Percentiles rank a stretch among this genome's conserved stretches.
phyloP scores from a whole-genome alignment of 2,797 vertebrate genomes.

The Zalophus californianus region DNA sequence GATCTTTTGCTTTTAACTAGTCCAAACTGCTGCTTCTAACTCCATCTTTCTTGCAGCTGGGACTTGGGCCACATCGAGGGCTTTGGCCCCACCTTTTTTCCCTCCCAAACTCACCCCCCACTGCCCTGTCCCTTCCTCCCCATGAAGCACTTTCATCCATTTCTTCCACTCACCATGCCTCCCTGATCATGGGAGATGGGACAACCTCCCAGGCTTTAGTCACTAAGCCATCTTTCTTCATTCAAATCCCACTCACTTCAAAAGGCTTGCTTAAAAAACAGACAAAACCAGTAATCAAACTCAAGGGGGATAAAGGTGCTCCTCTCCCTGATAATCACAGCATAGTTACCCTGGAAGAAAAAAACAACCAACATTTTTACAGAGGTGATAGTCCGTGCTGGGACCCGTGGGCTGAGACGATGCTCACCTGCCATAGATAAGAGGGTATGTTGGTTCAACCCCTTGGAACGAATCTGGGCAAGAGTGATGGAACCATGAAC shows the following conservation, averaged over 20 bases:
- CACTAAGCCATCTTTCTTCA: constrained; percentile 37
- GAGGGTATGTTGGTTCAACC: not conserved
- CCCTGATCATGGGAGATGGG: not conserved
- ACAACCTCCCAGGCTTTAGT: constrained; percentile 4
- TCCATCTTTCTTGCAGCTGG: not conserved
- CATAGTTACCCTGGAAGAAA: not conserved
- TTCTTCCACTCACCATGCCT: not conserved
- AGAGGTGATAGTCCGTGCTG: not conserved
- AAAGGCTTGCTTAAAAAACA: constrained; percentile 51
- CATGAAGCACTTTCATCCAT: not conserved
- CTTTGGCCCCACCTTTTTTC: not conserved
- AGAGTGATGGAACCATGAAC: constrained; percentile 46
- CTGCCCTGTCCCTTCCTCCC: not conserved
- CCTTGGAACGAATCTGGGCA: constrained; percentile 15
- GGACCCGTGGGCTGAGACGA: not conserved
- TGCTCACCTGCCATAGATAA: not conserved
- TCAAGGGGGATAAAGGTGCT: not conserved
- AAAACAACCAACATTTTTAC: not conserved
- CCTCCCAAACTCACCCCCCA: not conserved
- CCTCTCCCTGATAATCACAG: constrained; percentile 27
- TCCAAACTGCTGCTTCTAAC: constrained; percentile 28
- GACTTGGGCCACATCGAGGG: constrained; percentile 7
- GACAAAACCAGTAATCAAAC: constrained; percentile 14
- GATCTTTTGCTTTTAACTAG: constrained; percentile 39
- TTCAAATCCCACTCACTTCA: constrained; percentile 53